Evolutionary conservation across 1,140 invertebrate species (phyloP), one percentile per base, ranked within the genome.

Genomic region (Zaprionus camerounensis): DNA sequence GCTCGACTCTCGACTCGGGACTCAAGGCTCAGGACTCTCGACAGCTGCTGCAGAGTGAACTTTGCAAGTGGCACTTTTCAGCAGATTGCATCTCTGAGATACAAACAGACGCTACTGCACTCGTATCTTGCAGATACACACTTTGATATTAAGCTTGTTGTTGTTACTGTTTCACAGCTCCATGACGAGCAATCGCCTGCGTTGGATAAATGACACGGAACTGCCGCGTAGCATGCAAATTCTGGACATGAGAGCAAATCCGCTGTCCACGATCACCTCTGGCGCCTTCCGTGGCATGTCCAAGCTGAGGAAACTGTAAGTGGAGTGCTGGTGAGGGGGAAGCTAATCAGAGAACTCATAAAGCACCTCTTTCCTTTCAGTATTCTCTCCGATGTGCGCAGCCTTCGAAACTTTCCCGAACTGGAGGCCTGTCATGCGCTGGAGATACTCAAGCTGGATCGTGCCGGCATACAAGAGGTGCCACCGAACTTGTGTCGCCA

Each of bases 311-410:
- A 96, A 96, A 93, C 93, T 96, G 96, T 96, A 94, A 96, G 96
- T 95, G 91, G n/a, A 3, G 7, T 1, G n/a, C 2, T 0, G 2
- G 17, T n/a, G 36, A 9, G 36, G 13, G n/a, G 2, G 22, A 0
- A 34, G 36, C 1, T 20, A 2, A 20, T 46, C 24, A 12, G 2
- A 4, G 3, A 53, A n/a, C 15, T 20, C 24, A 46, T 24, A 34
- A 4, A n/a, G 9, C 9, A 12, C 20, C 20, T 67, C 12, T 13
- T 13, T 26, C n/a, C 38, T 38, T 20, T n/a, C 87, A 99, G 98
- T 58, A 96, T 97, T 61, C 91, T 99, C 34, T 98, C 97, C 12
- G 97, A 98, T 92, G 95, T 96, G n/a, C 94, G 95, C 64, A 95
- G 96, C 65, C 93, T 98, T 82, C 95, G 94, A 57, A 94, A 94